Conservation (phyloP, 2,113 vertebrate species). For the Chionomys nivalis region DNA sequence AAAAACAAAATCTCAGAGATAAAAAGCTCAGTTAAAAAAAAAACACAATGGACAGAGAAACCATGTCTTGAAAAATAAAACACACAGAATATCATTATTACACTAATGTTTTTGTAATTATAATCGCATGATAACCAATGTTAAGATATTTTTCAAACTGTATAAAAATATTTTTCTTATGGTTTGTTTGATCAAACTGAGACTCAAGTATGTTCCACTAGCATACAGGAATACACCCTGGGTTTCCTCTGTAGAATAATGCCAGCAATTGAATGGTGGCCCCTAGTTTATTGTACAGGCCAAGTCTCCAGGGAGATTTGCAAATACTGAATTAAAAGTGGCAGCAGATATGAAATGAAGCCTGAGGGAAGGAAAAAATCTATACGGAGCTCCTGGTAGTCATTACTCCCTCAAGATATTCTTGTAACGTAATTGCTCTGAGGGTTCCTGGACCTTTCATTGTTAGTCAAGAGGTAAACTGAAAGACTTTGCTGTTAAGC, state of each 20-base stretch:
- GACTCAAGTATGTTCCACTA: background rate
- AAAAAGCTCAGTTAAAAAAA: background rate
- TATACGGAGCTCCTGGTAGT: background rate
- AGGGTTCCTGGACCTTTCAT: background rate
- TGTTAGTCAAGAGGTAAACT: background rate
- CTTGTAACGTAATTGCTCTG: conserved; percentile 5
- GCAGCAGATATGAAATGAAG: conserved; percentile 39
- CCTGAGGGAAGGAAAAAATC: background rate
- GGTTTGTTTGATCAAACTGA: background rate
- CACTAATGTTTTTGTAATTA: background rate
- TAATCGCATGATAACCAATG: background rate
- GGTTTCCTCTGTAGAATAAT: background rate
- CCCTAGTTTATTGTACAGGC: background rate
- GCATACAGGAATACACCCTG: background rate
- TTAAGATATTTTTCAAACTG: background rate
- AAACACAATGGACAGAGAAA: no score
- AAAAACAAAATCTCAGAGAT: background rate
- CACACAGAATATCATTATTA: background rate
- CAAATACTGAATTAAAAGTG: conserved; percentile 1
- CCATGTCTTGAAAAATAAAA: no score
- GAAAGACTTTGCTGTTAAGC: background rate
- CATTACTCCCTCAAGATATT: background rate
- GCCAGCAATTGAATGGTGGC: background rate
- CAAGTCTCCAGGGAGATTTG: background rate
- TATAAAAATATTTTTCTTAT: conserved; percentile 3